A percentile compares a stretch with the other conserved stretches of the same genome.
Evolutionary conservation across 2,113 vertebrate species (phyloP).

Genomic region (Forbesichthys agassizii): DNA sequence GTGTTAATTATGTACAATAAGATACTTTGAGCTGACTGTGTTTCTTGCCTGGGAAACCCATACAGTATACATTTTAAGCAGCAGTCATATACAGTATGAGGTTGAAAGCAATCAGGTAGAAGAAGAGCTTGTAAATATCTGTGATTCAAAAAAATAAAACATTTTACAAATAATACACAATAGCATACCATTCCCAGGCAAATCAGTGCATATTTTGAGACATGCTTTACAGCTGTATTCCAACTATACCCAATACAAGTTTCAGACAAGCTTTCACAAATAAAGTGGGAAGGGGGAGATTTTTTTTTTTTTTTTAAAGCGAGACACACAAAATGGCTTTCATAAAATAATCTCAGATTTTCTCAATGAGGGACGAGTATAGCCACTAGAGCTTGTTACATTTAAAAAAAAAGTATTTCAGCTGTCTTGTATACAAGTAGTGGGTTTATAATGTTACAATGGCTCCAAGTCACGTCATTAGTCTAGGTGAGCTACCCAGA

Average conservation of each 20-base stretch:
- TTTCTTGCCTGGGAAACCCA: conserved; percentile 40
- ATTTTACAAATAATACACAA: conserved; percentile 80
- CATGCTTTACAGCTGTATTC: conserved; percentile 93
- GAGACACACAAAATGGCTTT: conserved; percentile 59
- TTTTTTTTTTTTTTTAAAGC: background rate
- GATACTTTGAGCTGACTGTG: conserved; percentile 33
- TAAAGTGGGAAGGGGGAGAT: conserved; percentile 59
- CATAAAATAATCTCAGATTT: conserved; percentile 57
- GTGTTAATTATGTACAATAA: conserved; percentile 20
- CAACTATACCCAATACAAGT: conserved; percentile 84
- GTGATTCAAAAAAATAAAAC: conserved; percentile 72
- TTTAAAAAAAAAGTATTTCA: conserved; percentile 47
- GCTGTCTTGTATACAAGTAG: conserved; percentile 53
- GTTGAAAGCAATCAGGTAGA: conserved; percentile 83
- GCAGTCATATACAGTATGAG: conserved; percentile 69
- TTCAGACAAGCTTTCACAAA: conserved; percentile 82
- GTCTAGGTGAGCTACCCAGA: conserved; percentile 61
- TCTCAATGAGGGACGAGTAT: conserved; percentile 30
- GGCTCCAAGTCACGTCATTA: conserved; percentile 74
- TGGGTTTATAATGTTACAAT: conserved; percentile 59
- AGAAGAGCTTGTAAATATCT: conserved; percentile 86
- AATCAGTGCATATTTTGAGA: conserved; percentile 90
- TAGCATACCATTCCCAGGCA: conserved; percentile 86
- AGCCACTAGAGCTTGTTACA: conserved; percentile 47
- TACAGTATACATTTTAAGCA: conserved; percentile 78